Base-by-base conservation (phyloP, 1,140 invertebrate genomes). In the Platyscapa corneri region DNA sequence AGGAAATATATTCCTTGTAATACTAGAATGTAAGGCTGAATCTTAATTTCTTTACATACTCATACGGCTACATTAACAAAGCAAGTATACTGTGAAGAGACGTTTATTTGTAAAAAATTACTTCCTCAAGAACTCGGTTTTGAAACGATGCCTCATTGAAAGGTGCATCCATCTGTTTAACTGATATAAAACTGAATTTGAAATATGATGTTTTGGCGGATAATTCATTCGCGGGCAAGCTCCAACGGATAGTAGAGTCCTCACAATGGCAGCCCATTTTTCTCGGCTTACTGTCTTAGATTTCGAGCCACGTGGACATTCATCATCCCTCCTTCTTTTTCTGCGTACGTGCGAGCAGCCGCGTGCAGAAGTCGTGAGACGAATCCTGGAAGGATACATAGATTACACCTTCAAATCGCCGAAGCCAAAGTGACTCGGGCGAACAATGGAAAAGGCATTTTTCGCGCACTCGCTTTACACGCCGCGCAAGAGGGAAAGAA, bases 91-190 rank as follows among this genome's bases (percentile, higher is more conserved):
- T 20, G 12, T 56, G 53, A 56, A 56, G 18, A 56, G 53, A 56
- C 53, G 12, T 56, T 10, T 20, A 2, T 56, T 56, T 56, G 3
- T 10, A 56, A 56, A 56, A 56, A 56, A 56, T 20, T 10, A 56
- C 56, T 82, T 84, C 65, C 87, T 82, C 83, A 88, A 89, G 60
- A n/a, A 39, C 53, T 32, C 6, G 32, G 16, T 2, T 3, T 16
- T 14, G 6, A 37, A 18, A 64, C 2, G 53, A 74, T 74, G n/a
- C 42, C 18, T 10, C 23, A 74, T 74, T 16, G 70, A 74, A 67
- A 42, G n/a, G 67, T 70, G 16, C 34, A 70, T 39, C 67, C 67
- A 14, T 20, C 16, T 16, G 37, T 70, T 70, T 6, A 39, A 6
- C 70, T 12, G 30, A 42, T 27, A n/a, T 74, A 39, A 42, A 27